phyloP scores from a whole-genome alignment of 1,140 invertebrate species.

The Nylanderia fulva region DNA sequence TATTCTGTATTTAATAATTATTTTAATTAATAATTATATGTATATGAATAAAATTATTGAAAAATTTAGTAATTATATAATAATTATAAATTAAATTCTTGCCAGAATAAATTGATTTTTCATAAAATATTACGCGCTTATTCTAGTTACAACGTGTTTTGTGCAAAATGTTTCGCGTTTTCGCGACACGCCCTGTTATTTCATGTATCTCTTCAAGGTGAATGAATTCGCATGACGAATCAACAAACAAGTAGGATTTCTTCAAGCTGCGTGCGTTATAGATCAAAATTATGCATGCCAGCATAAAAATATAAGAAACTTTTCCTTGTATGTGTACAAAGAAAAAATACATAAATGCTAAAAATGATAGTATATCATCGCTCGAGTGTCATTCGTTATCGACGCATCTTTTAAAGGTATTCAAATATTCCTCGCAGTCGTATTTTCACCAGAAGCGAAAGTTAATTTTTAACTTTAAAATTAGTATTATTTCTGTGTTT shows the following conservation, averaged over 20 bases:
- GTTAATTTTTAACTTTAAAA: slow-evolving; percentile 21
- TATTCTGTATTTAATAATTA: too few species aligned
- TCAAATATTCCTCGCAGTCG: not conserved
- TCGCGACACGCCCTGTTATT: slow-evolving; percentile 20
- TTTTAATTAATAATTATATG: too few species aligned
- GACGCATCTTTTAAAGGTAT: slow-evolving; percentile 11
- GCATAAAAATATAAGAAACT: not conserved
- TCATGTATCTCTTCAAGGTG: slow-evolving; percentile 14
- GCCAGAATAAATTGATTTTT: too few species aligned
- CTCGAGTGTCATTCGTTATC: not conserved
- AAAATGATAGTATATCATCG: not conserved
- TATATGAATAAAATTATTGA: too few species aligned
- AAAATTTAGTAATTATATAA: too few species aligned
- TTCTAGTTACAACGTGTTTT: not conserved
- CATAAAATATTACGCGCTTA: not conserved
- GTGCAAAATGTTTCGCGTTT: slow-evolving; percentile 11
- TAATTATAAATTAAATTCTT: too few species aligned
- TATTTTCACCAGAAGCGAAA: not conserved
- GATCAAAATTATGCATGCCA: not conserved
- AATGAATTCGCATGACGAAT: slow-evolving; percentile 19
- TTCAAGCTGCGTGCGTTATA: not conserved
- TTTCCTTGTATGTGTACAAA: not conserved
- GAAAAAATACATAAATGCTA: not conserved
- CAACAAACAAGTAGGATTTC: not conserved
- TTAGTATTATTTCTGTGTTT: slow-evolving; percentile 4